Conservation (phyloP, 2,888 invertebrate species). For the Trichogramma dendrolimi region DNA sequence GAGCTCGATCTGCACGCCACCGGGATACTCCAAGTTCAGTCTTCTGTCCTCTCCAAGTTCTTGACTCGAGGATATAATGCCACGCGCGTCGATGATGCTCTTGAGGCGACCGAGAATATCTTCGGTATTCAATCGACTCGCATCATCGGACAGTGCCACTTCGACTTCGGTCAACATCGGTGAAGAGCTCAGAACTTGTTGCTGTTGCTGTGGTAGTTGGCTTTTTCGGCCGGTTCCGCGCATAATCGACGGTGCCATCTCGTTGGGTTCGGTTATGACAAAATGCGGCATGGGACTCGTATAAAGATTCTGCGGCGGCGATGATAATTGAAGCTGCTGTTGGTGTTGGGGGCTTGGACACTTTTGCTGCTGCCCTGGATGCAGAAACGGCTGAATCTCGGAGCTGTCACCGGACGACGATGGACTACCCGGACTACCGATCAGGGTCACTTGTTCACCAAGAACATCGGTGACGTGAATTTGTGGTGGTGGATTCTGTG, state of each 20-base stretch:
- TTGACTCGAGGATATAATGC: constrained; percentile 57
- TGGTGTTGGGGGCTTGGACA: no score
- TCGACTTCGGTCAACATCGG: constrained; percentile 57
- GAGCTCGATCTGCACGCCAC: constrained; percentile 81
- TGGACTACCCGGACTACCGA: constrained; percentile 70
- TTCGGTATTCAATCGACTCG: constrained; percentile 73
- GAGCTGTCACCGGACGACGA: constrained; percentile 49
- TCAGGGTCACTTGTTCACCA: constrained; percentile 77
- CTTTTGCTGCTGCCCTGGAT: no score
- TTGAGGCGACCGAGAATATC: constrained; percentile 77
- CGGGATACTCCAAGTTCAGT: constrained; percentile 70
- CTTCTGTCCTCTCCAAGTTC: constrained; percentile 51
- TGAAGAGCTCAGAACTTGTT: constrained; percentile 26
- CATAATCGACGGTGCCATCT: constrained; percentile 75
- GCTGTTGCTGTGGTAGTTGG: constrained; percentile 24
- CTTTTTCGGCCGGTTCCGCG: constrained; percentile 65
- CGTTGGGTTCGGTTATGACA: constrained; percentile 70
- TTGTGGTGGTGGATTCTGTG: constrained; percentile 65
- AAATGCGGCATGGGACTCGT: constrained; percentile 54
- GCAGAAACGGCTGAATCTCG: constrained; percentile 37
- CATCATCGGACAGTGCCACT: constrained; percentile 74
- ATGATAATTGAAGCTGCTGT: no score
- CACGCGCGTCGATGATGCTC: constrained; percentile 71
- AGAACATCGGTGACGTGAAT: constrained; percentile 89
- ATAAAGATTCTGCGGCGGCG: constrained; percentile 25